Evolutionary conservation across 1,140 invertebrate species (phyloP).

Genomic region (Mylabris phalerata): DNA sequence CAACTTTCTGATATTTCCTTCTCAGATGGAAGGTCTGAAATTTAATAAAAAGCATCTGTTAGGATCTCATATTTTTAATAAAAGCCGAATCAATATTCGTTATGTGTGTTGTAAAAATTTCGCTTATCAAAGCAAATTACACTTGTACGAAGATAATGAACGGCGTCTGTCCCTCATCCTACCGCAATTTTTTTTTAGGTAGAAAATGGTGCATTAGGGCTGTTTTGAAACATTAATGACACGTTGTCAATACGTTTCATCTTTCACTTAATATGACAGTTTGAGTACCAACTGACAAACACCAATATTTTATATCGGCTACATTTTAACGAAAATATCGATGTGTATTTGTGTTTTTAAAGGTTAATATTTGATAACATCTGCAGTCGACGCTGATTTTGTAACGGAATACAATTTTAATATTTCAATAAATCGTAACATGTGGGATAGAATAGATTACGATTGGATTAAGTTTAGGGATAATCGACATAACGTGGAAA

Average conservation of each 20-base stretch:
- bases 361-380: conserved; percentile 7
- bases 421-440: too few species aligned
- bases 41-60: conserved; percentile 21
- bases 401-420: too few species aligned
- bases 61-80: conserved; percentile 15
- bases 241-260: conserved; percentile 20
- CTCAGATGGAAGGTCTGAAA: conserved; percentile 3
- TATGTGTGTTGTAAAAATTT: conserved; percentile 17
- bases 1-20: neutral
- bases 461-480: too few species aligned
- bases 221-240: conserved; percentile 21
- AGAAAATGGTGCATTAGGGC: conserved; percentile 2
- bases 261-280: conserved; percentile 5
- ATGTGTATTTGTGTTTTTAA: neutral
- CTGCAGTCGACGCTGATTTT: neutral
- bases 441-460: too few species aligned
- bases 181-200: neutral
- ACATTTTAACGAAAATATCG: conserved; percentile 2
- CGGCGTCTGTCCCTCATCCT: neutral
- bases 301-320: too few species aligned
- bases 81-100: conserved; percentile 18
- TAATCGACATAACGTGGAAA: too few species aligned
- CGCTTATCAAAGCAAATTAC: conserved; percentile 18
- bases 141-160: neutral
- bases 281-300: neutral